Evolutionary conservation across 2,797 vertebrate species (phyloP), one percentile per base, ranked within the genome.

Genomic region (Florisuga fusca): DNA sequence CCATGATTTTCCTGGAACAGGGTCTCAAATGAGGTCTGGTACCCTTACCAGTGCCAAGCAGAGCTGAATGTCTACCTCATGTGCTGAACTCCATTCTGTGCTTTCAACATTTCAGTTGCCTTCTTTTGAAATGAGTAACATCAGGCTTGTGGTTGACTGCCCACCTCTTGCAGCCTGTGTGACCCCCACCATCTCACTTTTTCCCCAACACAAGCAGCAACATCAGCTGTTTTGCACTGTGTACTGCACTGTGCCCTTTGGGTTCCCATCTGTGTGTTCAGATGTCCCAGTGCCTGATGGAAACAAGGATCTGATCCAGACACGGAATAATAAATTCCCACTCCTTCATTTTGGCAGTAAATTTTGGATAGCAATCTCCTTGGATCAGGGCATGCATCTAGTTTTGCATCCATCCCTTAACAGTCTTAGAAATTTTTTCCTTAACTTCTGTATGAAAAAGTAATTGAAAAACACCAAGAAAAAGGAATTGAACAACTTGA

Each of bases 11-110:
- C 3, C 38, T 53, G 61, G 76, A n/a, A 33, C 36, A 77, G 29
- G 3, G 2, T 23, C 17, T 25, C 34, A 51, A 2, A 25, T 0
- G 0, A 54, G 7, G 4, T 38, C 51, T 84, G 53, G 18, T 25
- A 41, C 31, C 38, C 23, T 43, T 18, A 51, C 2, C 17, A 55
- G 22, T 57, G 51, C n/a, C 20, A 84, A 83, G 19, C 10, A 77
- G 64, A 89, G 7, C 6, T 79, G 19, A 38, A 82, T 45, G 55
- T 27, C 15, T 45, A 1, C 11, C 34, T 58, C 33, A 13, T 3
- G 3, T 43, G 13, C 34, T 74, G 72, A 55, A n/a, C 19, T 27
- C 48, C 17, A 1, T 3, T 12, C 64, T n/a, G 16, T 46, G 26
- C 11, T 10, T 74, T 80, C 33, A 12, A 53, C 31, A 12, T 31